Evolutionary conservation across 2,888 invertebrate species (phyloP).

Genomic region (Tribolium freemani): DNA sequence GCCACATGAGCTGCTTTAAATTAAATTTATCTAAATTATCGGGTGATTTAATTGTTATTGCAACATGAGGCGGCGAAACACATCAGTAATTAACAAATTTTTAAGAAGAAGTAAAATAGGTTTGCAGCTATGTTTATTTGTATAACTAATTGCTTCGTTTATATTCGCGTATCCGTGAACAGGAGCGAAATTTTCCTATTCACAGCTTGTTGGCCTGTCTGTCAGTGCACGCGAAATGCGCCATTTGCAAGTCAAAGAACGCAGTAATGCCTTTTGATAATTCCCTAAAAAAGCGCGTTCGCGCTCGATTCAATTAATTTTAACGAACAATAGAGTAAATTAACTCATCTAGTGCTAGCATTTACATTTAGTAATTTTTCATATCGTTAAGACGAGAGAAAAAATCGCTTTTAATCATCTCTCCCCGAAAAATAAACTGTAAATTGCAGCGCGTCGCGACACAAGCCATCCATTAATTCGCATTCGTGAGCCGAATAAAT

Average conservation of each 20-base stretch:
- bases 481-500: constrained; percentile 48
- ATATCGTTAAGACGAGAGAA: not conserved
- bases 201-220: not conserved
- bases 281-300: constrained; percentile 1
- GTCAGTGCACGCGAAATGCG: constrained; percentile 2
- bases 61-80: not conserved
- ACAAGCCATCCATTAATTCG: constrained; percentile 47
- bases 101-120: not conserved
- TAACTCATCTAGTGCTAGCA: constrained; percentile 11
- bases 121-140: not conserved
- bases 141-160: not conserved
- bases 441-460: constrained; percentile 38
- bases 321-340: constrained; percentile 28
- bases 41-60: not conserved
- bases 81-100: not conserved
- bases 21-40: not conserved
- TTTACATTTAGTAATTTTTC: constrained; percentile 30
- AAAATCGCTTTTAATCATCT: constrained; percentile 37
- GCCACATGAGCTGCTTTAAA: not conserved
- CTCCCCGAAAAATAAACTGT: constrained; percentile 38
- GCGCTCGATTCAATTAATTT: constrained; percentile 28
- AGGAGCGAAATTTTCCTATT: not conserved
- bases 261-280: constrained; percentile 24
- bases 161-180: not conserved
- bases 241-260: constrained; percentile 28